These are phyloP conservation scores for Mercenaria mercenaria DNA, from an alignment of 1,140 invertebrate species.

Conservation along the genomic window DNA sequence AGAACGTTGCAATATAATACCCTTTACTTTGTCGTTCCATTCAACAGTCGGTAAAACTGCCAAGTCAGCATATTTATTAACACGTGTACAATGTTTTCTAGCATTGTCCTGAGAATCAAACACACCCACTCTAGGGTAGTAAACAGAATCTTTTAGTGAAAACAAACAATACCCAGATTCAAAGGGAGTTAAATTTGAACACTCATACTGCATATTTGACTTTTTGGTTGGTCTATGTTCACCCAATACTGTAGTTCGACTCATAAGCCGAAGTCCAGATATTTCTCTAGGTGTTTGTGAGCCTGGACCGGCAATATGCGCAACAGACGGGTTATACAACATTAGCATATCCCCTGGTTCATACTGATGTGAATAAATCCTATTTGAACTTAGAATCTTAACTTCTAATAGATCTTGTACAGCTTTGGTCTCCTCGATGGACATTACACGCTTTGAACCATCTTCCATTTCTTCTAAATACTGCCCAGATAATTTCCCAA, in stretches of 20 bases:
- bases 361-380: conserved; percentile 60
- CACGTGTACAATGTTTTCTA: conserved; percentile 46
- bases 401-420: conserved; percentile 57
- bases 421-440: conserved; percentile 57
- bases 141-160: conserved; percentile 67
- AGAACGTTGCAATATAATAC: too few species aligned
- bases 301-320: conserved; percentile 66
- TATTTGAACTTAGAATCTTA: conserved; percentile 63
- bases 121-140: conserved; percentile 52
- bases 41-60: conserved; percentile 49
- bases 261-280: conserved; percentile 60
- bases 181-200: conserved; percentile 45
- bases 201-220: conserved; percentile 58
- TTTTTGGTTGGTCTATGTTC: conserved; percentile 33
- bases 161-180: conserved; percentile 62
- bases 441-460: conserved; percentile 42
- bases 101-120: conserved; percentile 53
- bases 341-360: conserved; percentile 56
- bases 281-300: conserved; percentile 57
- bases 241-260: conserved; percentile 53
- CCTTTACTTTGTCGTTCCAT: conserved; percentile 56
- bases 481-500: conserved; percentile 64
- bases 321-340: conserved; percentile 63
- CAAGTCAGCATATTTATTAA: conserved; percentile 62
- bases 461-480: conserved; percentile 53